Conservation (phyloP, 2,113 vertebrate species). For the Seriola dumerili region DNA sequence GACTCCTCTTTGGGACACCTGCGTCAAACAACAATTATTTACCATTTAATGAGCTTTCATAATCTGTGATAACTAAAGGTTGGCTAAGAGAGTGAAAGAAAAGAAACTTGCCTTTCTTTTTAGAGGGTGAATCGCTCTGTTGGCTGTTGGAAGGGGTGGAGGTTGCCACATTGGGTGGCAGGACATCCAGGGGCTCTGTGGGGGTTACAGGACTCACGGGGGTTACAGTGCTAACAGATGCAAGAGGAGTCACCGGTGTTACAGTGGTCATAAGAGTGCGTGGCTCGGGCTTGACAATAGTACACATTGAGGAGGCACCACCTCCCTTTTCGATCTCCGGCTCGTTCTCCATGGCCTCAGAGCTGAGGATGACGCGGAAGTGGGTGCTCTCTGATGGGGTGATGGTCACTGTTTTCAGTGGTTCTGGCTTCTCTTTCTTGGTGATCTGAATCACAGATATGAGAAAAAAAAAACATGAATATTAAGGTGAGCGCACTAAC, state of each 20-base stretch:
- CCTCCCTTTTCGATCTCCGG: constrained; percentile 79
- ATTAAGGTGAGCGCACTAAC: neutral
- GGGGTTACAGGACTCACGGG: constrained; percentile 50
- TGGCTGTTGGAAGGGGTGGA: constrained; percentile 79
- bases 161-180: constrained; percentile 67
- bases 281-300: constrained; percentile 93
- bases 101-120: constrained; percentile 90
- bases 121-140: constrained; percentile 93
- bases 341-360: constrained; percentile 86
- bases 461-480: neutral
- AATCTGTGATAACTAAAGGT: neutral
- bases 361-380: constrained; percentile 94
- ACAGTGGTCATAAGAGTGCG: constrained; percentile 83
- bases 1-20: constrained; percentile 96
- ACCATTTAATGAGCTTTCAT: neutral
- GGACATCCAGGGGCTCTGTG: constrained; percentile 66
- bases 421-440: constrained; percentile 91
- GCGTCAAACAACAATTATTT: constrained; percentile 32
- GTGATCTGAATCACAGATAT: constrained; percentile 82
- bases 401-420: constrained; percentile 89
- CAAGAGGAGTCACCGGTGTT: constrained; percentile 25
- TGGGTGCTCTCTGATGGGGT: constrained; percentile 95
- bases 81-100: neutral
- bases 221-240: constrained; percentile 38
- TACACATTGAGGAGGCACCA: constrained; percentile 78